Conservation (phyloP, 1,140 invertebrate genomes). For the Pseudomyrmex pallidus region DNA sequence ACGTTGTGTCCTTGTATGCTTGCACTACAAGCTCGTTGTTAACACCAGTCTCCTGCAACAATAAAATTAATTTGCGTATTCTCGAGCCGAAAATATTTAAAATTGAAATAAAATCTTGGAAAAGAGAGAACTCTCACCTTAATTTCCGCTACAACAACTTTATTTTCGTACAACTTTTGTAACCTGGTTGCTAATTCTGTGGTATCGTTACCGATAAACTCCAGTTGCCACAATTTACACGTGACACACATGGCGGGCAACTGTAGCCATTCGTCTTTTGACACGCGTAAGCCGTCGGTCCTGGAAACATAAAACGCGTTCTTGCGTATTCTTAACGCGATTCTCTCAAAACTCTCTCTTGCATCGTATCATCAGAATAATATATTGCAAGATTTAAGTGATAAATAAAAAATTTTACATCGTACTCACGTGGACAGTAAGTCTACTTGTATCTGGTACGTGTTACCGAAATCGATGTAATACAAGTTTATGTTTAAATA, state of each 20-base stretch:
- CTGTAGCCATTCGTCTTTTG: slow-evolving; percentile 74
- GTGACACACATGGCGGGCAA: slow-evolving; percentile 73
- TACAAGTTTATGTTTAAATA: slow-evolving; percentile 67
- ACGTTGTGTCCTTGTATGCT: slow-evolving; percentile 65
- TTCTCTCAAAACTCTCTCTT: no score
- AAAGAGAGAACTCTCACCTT: slow-evolving; percentile 56
- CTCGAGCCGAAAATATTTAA: background rate
- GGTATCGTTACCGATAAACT: background rate
- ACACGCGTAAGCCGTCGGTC: slow-evolving; percentile 52
- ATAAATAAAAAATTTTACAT: slow-evolving; percentile 36
- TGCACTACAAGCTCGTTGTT: slow-evolving; percentile 48
- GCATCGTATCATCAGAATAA: no score
- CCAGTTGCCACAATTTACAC: slow-evolving; percentile 72
- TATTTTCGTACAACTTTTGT: slow-evolving; percentile 20
- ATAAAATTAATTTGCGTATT: slow-evolving; percentile 17
- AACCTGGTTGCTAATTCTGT: background rate
- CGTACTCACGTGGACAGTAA: slow-evolving; percentile 62
- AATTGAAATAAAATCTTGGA: slow-evolving; percentile 16
- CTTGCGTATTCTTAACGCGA: background rate
- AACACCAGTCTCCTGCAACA: slow-evolving; percentile 50
- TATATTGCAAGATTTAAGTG: background rate
- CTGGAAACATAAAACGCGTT: slow-evolving; percentile 38
- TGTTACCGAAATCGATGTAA: slow-evolving; percentile 89
- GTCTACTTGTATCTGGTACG: slow-evolving; percentile 72
- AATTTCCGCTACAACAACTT: slow-evolving; percentile 60